Evolutionary conservation across 2,113 vertebrate species (phyloP).

Genomic region (Strigops habroptila): DNA sequence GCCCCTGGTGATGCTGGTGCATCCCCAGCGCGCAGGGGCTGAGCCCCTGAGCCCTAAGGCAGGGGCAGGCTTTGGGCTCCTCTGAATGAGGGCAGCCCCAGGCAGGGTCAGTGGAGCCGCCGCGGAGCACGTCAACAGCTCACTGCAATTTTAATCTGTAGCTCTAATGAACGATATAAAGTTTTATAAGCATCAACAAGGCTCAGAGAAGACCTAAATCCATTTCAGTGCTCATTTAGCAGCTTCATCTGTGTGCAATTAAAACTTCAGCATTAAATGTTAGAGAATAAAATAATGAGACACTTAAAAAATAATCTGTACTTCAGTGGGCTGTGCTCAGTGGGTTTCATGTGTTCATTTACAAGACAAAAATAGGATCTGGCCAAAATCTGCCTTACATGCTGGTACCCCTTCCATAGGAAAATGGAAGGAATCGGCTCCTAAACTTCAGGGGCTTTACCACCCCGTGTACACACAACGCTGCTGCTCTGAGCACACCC

Average conservation of each 20-base stretch:
- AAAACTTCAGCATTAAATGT: slow-evolving; percentile 87
- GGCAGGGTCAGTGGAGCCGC: background rate
- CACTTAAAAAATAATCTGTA: slow-evolving; percentile 90
- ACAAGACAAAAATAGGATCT: slow-evolving; percentile 24
- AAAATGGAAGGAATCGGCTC: background rate
- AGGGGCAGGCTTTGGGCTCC: background rate
- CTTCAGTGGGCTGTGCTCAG: slow-evolving; percentile 78
- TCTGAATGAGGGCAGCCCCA: background rate
- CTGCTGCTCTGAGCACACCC: background rate
- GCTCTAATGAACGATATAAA: slow-evolving; percentile 70
- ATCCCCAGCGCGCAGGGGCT: background rate
- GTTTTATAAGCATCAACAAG: slow-evolving; percentile 72
- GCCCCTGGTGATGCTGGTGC: no score
- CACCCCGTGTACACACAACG: background rate
- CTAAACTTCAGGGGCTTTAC: background rate
- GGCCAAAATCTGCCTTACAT: slow-evolving; percentile 2
- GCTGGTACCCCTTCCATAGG: background rate
- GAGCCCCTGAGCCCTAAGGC: background rate
- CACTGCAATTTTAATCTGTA: slow-evolving; percentile 25
- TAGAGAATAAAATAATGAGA: slow-evolving; percentile 91
- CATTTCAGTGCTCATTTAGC: slow-evolving; percentile 85
- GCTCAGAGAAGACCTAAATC: slow-evolving; percentile 70
- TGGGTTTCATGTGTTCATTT: slow-evolving; percentile 30
- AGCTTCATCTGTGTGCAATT: slow-evolving; percentile 78
- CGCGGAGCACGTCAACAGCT: background rate